These are phyloP conservation scores for Actinopyga echinites DNA, from an alignment of 53 echinoderm and acorn worm species.

Conservation along the genomic window DNA sequence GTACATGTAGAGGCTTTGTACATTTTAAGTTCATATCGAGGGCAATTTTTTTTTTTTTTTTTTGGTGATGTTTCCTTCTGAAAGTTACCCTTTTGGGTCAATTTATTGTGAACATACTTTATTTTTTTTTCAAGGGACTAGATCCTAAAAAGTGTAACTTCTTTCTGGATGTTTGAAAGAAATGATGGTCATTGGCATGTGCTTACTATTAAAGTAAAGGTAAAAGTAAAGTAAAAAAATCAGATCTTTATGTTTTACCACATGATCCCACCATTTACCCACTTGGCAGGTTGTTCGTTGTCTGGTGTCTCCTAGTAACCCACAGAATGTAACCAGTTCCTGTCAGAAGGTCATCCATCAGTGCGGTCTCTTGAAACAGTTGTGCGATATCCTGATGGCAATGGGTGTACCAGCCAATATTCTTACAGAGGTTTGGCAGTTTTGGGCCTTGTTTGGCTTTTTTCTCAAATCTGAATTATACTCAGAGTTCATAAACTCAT, in stretches of 20 bases:
- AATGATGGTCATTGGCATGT: not conserved
- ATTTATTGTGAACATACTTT: too few species aligned
- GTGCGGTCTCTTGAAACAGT: constrained; percentile 87
- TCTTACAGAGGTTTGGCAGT: constrained; percentile 77
- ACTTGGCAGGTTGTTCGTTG: constrained; percentile 71
- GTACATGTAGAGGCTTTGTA: too few species aligned
- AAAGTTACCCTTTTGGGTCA: too few species aligned
- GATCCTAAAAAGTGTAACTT: too few species aligned
- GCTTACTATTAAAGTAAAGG: not conserved
- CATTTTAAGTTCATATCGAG: too few species aligned
- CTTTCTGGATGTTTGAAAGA: too few species aligned
- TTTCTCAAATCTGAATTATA: too few species aligned
- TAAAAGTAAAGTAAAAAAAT: not conserved
- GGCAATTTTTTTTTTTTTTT: too few species aligned
- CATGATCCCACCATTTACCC: not conserved
- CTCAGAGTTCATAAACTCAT: too few species aligned
- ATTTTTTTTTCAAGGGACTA: too few species aligned
- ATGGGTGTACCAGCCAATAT: constrained; percentile 98
- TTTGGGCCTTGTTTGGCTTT: too few species aligned
- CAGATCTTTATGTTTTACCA: not conserved
- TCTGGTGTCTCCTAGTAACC: constrained; percentile 94
- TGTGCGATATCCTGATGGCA: constrained; percentile 90
- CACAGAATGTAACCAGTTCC: constrained; percentile 82
- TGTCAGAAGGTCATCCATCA: constrained; percentile 96
- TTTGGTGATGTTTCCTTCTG: too few species aligned